A percentile compares a stretch with the other conserved stretches of the same genome.
Conservation (phyloP, 2,113 vertebrate species). For the Chionodraco myersi region DNA sequence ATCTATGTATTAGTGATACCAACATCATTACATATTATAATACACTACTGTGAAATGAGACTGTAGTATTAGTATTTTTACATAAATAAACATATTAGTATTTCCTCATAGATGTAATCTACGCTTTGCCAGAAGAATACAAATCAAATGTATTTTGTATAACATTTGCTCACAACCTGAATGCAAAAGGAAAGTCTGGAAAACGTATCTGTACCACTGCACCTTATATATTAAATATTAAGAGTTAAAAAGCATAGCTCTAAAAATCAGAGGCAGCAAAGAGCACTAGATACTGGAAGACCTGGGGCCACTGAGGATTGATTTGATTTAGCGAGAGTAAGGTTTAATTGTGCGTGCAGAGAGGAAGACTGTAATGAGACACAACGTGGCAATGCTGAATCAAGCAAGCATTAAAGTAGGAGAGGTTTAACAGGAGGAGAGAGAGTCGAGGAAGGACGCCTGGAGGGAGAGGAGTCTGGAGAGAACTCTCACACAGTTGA, state of each 20-base stretch:
- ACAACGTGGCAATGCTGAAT: slow-evolving; percentile 27
- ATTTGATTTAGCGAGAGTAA: slow-evolving; percentile 65
- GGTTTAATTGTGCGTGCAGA: slow-evolving; percentile 68
- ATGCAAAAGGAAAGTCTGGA: not conserved
- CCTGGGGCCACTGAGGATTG: slow-evolving; percentile 34
- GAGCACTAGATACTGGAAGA: slow-evolving; percentile 34
- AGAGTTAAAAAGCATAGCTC: slow-evolving; percentile 53
- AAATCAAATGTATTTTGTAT: slow-evolving; percentile 27
- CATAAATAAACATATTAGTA: too few species aligned
- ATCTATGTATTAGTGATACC: too few species aligned
- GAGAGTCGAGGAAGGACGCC: not conserved
- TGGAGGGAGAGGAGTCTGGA: not conserved
- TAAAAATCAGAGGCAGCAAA: slow-evolving; percentile 61
- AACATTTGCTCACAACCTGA: slow-evolving; percentile 5
- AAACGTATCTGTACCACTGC: not conserved
- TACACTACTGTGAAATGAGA: too few species aligned
- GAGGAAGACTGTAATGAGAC: slow-evolving; percentile 51
- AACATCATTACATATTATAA: too few species aligned
- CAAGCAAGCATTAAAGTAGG: slow-evolving; percentile 46
- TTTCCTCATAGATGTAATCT: not conserved
- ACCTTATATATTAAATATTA: slow-evolving; percentile 33
- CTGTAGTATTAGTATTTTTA: too few species aligned
- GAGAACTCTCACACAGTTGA: slow-evolving; percentile 42
- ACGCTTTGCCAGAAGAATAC: not conserved
- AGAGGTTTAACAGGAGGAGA: slow-evolving; percentile 26